phyloP scores from a whole-genome alignment of 2,797 vertebrate genomes.

The Adelosebastes latens region DNA sequence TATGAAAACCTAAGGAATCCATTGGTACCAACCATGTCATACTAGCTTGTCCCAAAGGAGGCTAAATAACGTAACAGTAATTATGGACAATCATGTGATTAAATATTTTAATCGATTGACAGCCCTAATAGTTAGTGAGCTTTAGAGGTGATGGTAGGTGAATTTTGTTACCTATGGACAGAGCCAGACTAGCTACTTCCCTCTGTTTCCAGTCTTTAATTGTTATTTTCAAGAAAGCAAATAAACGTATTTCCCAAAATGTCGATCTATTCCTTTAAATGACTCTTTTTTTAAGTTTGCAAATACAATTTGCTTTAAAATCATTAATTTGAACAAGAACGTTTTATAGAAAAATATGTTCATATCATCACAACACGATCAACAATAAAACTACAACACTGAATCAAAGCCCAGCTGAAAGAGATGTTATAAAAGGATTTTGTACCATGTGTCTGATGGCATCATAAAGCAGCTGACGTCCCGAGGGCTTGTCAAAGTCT shows the following conservation, averaged over 20 bases:
- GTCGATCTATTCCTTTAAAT: neutral
- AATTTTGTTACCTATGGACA: neutral
- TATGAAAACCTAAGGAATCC: too few species aligned
- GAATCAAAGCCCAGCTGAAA: neutral
- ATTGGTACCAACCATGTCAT: too few species aligned
- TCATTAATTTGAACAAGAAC: neutral
- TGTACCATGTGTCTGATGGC: conserved; percentile 95
- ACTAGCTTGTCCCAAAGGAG: too few species aligned
- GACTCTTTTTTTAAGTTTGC: neutral
- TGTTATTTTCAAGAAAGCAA: neutral
- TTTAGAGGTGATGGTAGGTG: too few species aligned
- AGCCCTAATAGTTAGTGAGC: too few species aligned
- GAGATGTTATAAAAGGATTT: neutral
- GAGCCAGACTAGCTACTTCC: neutral
- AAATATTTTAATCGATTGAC: too few species aligned
- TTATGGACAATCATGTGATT: too few species aligned
- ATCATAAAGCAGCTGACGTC: conserved; percentile 94
- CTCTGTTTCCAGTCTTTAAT: neutral
- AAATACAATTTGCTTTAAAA: neutral
- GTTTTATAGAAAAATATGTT: neutral
- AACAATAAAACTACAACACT: neutral
- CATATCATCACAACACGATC: neutral
- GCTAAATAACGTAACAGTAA: too few species aligned
- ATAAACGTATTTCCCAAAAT: neutral
- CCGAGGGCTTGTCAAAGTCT: conserved; percentile 93